Evolutionary conservation across 2,888 invertebrate genomes (phyloP), one percentile per base, ranked within the genome.

Genomic region (Acrocera orbiculus): DNA sequence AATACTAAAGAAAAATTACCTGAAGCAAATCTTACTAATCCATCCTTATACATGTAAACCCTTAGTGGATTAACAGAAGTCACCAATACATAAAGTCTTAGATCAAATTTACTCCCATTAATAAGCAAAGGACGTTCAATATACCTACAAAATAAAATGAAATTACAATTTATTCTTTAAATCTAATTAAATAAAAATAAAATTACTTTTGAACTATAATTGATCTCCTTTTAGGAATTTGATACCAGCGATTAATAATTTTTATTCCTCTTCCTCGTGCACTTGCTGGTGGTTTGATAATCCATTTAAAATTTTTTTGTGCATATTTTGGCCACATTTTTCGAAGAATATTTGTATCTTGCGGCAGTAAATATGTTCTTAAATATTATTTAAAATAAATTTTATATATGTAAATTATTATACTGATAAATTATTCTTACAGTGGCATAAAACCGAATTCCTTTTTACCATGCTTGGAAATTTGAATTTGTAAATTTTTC

Each of bases 201-300:
- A 40, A 37, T 40, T 40, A 60, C 57, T 76, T 78, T 58, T 96
- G 96, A 1, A 95, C 93, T 32, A 96, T 81, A 17, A 93, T 69
- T 0, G 90, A 76, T 16, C 77, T 71, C 51, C 85, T 82, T 59
- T 86, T 83, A 5, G 95, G 93, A 47, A 98, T 80, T 53, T 96
- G 92, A 1, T 76, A 73, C 85, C 90, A 90, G 45, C 83, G 81
- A 49, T 87, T 81, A 4, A 96, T 82, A 16, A 98, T 92, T 50
- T 78, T 78, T 47, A 98, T 95, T 6, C 98, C 98, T 0, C 85
- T 82, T 5, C 96, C 98, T 27, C 96, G 70, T 0, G 98, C 96
- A 30, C 92, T 90, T 0, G 96, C 96, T 1, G 96, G 96, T 31
- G 96, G 96, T 58, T 96, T 96, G 5, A 96, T 78, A 48, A 96